These are phyloP conservation scores for Pitangus sulphuratus DNA, from an alignment of 2,797 vertebrate species.

Conservation along the genomic window DNA sequence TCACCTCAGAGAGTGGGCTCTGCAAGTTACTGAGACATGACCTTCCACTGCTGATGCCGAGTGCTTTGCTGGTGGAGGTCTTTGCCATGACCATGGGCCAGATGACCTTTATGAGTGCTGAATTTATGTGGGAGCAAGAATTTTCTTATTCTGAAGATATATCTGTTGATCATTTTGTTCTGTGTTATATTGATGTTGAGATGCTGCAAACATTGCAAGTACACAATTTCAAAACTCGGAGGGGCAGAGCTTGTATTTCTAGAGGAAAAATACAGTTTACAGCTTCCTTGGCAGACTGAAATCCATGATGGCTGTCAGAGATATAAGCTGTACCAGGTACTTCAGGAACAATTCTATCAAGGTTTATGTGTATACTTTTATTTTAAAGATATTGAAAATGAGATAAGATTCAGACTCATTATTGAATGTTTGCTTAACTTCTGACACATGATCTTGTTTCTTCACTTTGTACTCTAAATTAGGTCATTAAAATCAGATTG, in stretches of 20 bases:
- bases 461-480: conserved; percentile 10
- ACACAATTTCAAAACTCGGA: not conserved
- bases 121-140: not conserved
- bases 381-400: conserved; percentile 28
- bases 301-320: not conserved
- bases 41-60: not conserved
- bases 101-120: not conserved
- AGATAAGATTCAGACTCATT: conserved; percentile 24
- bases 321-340: not conserved
- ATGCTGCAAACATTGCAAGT: not conserved
- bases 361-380: conserved; percentile 7
- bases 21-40: not conserved
- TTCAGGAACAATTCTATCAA: conserved; percentile 1
- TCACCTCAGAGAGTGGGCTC: not conserved
- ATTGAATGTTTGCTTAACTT: conserved; percentile 27
- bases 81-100: not conserved
- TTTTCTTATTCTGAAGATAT: not conserved
- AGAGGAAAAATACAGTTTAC: not conserved
- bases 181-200: not conserved
- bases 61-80: not conserved
- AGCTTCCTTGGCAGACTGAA: not conserved
- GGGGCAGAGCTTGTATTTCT: not conserved
- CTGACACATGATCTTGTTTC: not conserved
- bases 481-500: conserved; percentile 28
- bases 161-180: not conserved